Conservation (phyloP, 2,888 invertebrate species). For the Melipona beecheii region DNA sequence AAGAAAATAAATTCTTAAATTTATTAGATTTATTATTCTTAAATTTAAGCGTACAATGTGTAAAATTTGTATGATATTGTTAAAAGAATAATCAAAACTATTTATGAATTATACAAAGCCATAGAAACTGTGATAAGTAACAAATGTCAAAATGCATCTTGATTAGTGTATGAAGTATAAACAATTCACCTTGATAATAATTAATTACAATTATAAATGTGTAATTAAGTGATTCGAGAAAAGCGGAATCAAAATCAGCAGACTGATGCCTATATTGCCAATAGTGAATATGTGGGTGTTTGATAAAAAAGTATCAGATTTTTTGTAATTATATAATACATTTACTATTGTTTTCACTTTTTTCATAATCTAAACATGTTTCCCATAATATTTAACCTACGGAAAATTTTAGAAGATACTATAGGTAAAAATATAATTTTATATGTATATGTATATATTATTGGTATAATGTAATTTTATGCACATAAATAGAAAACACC, state of each 20-base stretch:
- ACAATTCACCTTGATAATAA: background rate
- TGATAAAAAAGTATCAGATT: constrained; percentile 9
- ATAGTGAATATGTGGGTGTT: constrained; percentile 45
- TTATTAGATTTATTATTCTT: too few species aligned
- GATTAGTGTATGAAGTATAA: background rate
- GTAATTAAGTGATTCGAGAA: background rate
- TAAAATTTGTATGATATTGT: background rate
- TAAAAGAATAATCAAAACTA: background rate
- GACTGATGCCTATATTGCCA: background rate
- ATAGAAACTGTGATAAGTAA: background rate
- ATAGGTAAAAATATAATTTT: constrained; percentile 74
- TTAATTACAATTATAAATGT: constrained; percentile 3
- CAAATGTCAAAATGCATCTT: background rate
- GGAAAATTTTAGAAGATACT: constrained; percentile 71
- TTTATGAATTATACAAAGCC: background rate
- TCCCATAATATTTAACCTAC: constrained; percentile 69
- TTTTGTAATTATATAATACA: constrained; percentile 29
- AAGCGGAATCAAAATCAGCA: background rate
- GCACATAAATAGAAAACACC: background rate
- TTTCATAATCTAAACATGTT: constrained; percentile 71
- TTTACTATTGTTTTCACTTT: constrained; percentile 9
- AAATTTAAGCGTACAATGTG: background rate
- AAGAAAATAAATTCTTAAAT: background rate
- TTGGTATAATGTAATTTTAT: constrained; percentile 18
- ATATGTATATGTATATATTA: constrained; percentile 26